Evolutionary conservation across 2,797 vertebrate genomes (phyloP), one percentile per base, ranked within the genome.

Genomic region (Phrynocephalus guinanensis): DNA sequence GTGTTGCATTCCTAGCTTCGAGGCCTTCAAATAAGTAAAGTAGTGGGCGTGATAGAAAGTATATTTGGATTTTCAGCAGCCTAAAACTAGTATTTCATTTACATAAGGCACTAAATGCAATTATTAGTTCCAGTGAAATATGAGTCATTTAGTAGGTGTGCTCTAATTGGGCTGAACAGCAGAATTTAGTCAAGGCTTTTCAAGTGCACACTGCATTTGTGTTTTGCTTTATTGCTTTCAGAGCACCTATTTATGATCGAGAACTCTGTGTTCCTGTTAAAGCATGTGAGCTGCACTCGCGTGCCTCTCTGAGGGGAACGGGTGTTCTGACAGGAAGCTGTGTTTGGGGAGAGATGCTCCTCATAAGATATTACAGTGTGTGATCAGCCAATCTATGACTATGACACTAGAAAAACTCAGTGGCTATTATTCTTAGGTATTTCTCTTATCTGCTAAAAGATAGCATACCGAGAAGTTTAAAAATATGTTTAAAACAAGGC

Each of bases 191-290:
- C 15, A 63, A 63, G 24, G 16, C 11, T n/a, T 86, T 86, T 73
- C 6, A 83, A 28, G 13, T 1, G 77, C 1, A 18, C 26, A 44
- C 38, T 44, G 38, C 38, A 56, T 83, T 30, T 11, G 0, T 83
- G 13, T 83, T 84, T 84, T 20, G 50, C 38, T 75, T 76, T 82
- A 26, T 79, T 30, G 30, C 20, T 79, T 86, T 79, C 67, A 71
- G n/a, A 79, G 33, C 26, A 44, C 18, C 26, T 60, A 63, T 78
- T 48, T 87, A 70, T 60, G 3, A 80, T 83, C 18, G 52, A 60
- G 76, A 44, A 70, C 78, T 70, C 26, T 11, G 44, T 38, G 38
- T 56, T 28, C 52, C 5, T n/a, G 15, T 60, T 67, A 33, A 76
- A 50, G 28, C 22, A 30, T 2, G 33, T 78, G 26, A 77, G 44